Evolutionary conservation across 1,140 invertebrate genomes (phyloP), one percentile per base, ranked within the genome.

Genomic region (Thaumatotibia leucotreta): DNA sequence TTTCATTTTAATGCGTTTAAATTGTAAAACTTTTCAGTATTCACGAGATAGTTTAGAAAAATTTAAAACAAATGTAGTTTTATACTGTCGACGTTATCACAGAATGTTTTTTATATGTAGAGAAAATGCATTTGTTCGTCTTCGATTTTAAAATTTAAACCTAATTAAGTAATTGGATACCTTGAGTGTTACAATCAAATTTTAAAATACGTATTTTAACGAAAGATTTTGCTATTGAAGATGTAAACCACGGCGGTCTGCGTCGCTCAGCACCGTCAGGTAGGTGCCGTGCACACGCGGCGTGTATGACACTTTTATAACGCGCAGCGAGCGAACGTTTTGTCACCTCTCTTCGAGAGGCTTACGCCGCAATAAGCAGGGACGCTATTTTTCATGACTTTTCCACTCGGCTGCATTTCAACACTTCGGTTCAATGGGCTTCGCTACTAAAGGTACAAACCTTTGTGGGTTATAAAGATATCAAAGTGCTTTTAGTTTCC

Each of bases 381-480:
- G 66, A 77, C 72, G 70, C 73, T 70, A 77, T 82, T 80, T 79
- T 82, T 82, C 74, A 77, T 80, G 78, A 79, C 73, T 75, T 79
- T 82, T 84, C 78, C 77, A 79, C 75, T 66, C 73, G 77, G 67
- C 78, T 81, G 77, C 76, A 75, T 84, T 80, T 82, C 66, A 72
- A 71, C 73, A 69, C 74, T 79, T 81, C 70, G 70, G 74, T 72
- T 84, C 78, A 81, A 77, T 79, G 79, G 79, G 63, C 76, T 73
- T 71, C 65, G 67, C 52, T 58, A 58, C 52, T 58, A 58, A 58
- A 77, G 73, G 71, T 76, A 72, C 68, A 76, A 71, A 76, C 75
- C 74, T 74, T 74, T 80, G 64, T 66, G 70, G 68, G 67, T 81
- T 73, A 74, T 66, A 58, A 58, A 75, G 80, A 77, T 74, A 74